Conservation (phyloP, 2,113 vertebrate species). For the Pluvianellus socialis region DNA sequence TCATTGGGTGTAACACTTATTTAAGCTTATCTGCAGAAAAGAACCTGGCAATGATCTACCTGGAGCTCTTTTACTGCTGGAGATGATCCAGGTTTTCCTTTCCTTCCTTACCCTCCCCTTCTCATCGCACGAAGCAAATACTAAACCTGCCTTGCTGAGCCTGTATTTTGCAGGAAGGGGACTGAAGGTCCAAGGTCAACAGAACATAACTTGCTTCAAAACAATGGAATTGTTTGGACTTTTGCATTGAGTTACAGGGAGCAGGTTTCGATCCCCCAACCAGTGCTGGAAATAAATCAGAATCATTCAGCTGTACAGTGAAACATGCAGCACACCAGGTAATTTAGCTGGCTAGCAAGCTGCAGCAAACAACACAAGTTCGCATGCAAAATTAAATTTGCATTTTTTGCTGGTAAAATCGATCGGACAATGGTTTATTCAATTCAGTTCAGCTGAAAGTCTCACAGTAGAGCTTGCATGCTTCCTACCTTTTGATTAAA, state of each 20-base stretch:
- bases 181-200: conserved; percentile 40
- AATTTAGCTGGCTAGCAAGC: background rate
- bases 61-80: conserved; percentile 21
- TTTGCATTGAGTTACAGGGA: background rate
- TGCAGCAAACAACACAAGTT: background rate
- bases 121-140: background rate
- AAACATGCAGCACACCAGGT: background rate
- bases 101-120: background rate
- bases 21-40: conserved; percentile 53
- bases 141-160: background rate
- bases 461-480: background rate
- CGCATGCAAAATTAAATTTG: background rate
- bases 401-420: background rate
- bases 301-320: background rate
- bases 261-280: background rate
- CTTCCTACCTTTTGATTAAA: conserved; percentile 1
- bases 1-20: conserved; percentile 37
- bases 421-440: background rate
- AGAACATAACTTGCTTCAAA: conserved; percentile 31
- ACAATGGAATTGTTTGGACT: background rate
- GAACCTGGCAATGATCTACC: conserved; percentile 66
- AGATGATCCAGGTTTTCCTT: conserved; percentile 50
- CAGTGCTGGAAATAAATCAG: background rate
- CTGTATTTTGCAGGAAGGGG: background rate
- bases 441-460: background rate